Conservation (phyloP, 2,797 vertebrate species). For the Taenioides sp. region DNA sequence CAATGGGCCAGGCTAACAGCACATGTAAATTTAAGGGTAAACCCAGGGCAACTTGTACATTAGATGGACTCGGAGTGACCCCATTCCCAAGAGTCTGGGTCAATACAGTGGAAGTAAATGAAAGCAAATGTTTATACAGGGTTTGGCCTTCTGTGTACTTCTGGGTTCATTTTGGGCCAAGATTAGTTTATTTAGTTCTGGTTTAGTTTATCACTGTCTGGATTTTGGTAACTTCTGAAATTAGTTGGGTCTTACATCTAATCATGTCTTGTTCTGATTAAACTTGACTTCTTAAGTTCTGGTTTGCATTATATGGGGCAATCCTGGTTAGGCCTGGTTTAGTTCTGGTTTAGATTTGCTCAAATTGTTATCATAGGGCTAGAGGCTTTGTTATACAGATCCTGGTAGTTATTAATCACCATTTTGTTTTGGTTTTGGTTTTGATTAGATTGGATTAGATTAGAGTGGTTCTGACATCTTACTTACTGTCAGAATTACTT, state of each 20-base stretch:
- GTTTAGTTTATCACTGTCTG: not conserved
- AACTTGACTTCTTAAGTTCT: not conserved
- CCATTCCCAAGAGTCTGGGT: not conserved
- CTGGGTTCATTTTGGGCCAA: not conserved
- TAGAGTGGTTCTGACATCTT: too few species aligned
- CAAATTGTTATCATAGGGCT: not conserved
- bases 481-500: too few species aligned
- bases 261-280: not conserved
- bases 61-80: not conserved
- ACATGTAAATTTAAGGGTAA: not conserved
- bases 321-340: not conserved
- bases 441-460: not conserved
- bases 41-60: not conserved
- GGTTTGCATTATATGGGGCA: not conserved
- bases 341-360: not conserved
- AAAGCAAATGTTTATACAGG: not conserved
- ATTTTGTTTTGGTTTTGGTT: not conserved
- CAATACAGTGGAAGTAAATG: not conserved
- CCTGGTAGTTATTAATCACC: not conserved
- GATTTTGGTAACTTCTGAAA: not conserved
- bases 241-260: not conserved
- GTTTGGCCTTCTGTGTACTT: not conserved
- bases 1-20: slow-evolving; percentile 16
- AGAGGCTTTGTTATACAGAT: not conserved
- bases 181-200: not conserved